Percentiles rank a stretch among this genome's conserved stretches.
Conservation (phyloP, 2,113 vertebrate genomes). For the Rhynchopsitta pachyrhyncha region DNA sequence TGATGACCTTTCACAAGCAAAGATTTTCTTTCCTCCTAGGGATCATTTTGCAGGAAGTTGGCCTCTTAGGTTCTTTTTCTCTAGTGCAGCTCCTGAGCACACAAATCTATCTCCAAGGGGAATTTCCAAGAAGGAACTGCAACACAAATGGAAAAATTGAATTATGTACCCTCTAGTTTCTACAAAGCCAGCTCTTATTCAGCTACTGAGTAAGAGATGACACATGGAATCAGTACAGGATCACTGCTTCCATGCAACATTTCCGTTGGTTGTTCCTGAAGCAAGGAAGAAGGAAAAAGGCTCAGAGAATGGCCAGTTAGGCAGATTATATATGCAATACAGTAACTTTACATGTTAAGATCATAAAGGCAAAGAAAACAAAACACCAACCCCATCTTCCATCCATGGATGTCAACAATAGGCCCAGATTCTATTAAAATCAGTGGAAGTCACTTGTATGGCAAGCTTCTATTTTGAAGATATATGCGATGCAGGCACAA, state of each 20-base stretch:
- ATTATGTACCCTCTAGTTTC: neutral
- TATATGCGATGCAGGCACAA: neutral
- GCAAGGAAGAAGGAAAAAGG: neutral
- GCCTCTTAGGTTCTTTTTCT: neutral
- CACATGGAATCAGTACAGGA: neutral
- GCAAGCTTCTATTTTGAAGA: neutral
- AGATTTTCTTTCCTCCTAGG: neutral
- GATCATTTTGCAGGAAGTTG: neutral
- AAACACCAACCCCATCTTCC: neutral
- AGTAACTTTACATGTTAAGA: neutral
- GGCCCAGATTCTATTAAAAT: neutral
- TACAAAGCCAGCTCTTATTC: neutral
- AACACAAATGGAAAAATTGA: neutral
- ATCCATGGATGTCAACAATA: neutral
- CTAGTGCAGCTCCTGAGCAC: neutral
- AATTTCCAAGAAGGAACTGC: neutral
- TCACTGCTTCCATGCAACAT: neutral
- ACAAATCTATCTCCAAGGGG: neutral
- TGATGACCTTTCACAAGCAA: neutral
- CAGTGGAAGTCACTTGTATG: neutral
- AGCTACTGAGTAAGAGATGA: neutral
- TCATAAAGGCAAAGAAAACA: neutral
- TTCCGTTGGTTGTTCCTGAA: neutral
- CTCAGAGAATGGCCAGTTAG: neutral
- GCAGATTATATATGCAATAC: accelerated